Percentiles rank a stretch among this genome's conserved stretches.
phyloP scores from a whole-genome alignment of 2,797 vertebrate genomes.

The Syndactyla subalaris region DNA sequence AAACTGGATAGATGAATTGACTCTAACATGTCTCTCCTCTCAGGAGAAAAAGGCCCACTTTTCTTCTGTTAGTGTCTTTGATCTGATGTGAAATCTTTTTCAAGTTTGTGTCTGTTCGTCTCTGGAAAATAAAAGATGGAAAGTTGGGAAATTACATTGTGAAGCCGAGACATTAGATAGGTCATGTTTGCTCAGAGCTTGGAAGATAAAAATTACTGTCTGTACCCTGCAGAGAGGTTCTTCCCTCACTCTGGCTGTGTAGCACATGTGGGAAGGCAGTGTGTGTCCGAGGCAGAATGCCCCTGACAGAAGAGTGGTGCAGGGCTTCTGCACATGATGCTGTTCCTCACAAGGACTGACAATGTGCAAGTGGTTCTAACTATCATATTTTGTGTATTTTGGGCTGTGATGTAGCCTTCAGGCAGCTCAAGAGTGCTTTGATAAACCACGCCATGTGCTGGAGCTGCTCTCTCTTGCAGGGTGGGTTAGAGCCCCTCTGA shows the following conservation, averaged over 20 bases:
- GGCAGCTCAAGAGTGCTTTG: background rate
- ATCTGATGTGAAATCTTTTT: background rate
- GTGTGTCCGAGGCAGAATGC: background rate
- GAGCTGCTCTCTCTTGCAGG: background rate
- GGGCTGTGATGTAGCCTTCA: rapidly evolving
- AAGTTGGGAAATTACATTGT: background rate
- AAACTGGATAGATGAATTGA: background rate
- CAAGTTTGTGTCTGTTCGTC: background rate
- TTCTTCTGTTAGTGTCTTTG: background rate
- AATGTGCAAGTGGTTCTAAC: background rate
- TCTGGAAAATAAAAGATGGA: background rate
- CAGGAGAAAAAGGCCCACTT: background rate
- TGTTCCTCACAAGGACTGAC: background rate
- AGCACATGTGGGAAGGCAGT: background rate
- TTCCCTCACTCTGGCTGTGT: background rate
- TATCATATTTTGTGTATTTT: background rate
- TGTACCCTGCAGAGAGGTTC: background rate
- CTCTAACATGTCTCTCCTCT: background rate
- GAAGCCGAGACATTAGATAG: background rate
- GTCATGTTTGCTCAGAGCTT: background rate
- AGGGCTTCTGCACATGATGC: background rate
- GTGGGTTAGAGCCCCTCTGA: background rate
- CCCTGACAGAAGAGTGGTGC: background rate
- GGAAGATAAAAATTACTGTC: background rate
- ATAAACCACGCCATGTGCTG: background rate